These are phyloP conservation scores for Mesaphorura yosii DNA, from an alignment of 1,140 invertebrate species.

Conservation along the genomic window DNA sequence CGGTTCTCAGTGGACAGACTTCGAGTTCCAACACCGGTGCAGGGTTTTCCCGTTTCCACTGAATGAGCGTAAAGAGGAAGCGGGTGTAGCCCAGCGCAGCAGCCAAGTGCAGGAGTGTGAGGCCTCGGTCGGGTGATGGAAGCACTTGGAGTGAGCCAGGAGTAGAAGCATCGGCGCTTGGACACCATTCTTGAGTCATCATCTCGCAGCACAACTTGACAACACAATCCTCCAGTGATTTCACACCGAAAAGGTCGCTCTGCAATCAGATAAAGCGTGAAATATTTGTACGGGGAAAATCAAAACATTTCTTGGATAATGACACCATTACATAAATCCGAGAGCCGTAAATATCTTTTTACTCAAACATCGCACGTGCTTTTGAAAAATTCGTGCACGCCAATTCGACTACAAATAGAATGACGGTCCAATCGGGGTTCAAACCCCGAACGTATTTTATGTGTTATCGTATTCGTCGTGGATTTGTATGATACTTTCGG, in stretches of 20 bases:
- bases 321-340: too few relatives aligned
- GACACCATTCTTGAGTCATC: constrained; percentile 27
- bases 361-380: too few relatives aligned
- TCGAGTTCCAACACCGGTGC: constrained; percentile 75
- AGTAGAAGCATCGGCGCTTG: background rate
- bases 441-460: too few relatives aligned
- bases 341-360: too few relatives aligned
- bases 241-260: constrained; percentile 22
- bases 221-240: constrained; percentile 27
- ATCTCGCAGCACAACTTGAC: constrained; percentile 30
- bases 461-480: too few relatives aligned
- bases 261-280: too few relatives aligned
- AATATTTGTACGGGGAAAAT: too few relatives aligned
- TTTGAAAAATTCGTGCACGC: too few relatives aligned
- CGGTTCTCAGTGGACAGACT: constrained; percentile 77
- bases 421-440: too few relatives aligned
- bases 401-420: too few relatives aligned
- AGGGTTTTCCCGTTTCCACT: constrained; percentile 78
- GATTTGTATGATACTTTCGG: too few relatives aligned
- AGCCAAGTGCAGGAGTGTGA: constrained; percentile 77
- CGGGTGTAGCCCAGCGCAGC: constrained; percentile 44
- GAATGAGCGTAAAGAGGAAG: constrained; percentile 60
- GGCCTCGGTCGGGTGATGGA: constrained; percentile 47
- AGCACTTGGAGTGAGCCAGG: constrained; percentile 1
- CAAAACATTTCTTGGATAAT: too few relatives aligned